Conservation (phyloP, 1,140 invertebrate genomes). For the Hesperophylax magnus region DNA sequence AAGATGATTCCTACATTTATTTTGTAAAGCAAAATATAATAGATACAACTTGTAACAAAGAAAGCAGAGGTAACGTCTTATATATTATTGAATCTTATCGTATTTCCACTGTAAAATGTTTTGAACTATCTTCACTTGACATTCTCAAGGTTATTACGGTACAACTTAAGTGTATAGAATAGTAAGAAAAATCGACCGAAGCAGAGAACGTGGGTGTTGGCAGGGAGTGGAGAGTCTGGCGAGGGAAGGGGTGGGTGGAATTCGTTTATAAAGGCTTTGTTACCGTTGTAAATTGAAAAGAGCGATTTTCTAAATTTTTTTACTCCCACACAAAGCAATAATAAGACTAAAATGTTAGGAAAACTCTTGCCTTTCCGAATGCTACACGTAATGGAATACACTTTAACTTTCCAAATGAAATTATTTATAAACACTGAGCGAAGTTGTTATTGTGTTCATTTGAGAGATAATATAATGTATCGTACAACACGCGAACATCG, state of each 20-base stretch:
- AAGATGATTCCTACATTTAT: no score
- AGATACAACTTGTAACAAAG: no score
- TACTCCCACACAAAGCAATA: conserved; percentile 31
- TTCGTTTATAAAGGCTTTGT: conserved; percentile 39
- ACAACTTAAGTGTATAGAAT: conserved; percentile 8
- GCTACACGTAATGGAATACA: conserved; percentile 10
- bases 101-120: no score
- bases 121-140: conserved; percentile 6
- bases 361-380: conserved; percentile 28
- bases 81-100: no score
- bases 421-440: conserved; percentile 6
- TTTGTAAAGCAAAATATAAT: no score
- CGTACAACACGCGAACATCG: neutral
- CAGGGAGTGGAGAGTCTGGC: neutral
- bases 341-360: conserved; percentile 32
- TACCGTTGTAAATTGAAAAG: conserved; percentile 33
- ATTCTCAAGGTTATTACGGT: conserved; percentile 14
- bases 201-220: neutral
- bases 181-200: conserved; percentile 28
- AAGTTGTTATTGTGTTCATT: neutral
- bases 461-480: neutral
- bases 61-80: no score
- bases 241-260: conserved; percentile 9
- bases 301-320: conserved; percentile 31
- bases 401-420: neutral